Base-by-base conservation (phyloP, 2,888 invertebrate species). In the Parnassius apollo region DNA sequence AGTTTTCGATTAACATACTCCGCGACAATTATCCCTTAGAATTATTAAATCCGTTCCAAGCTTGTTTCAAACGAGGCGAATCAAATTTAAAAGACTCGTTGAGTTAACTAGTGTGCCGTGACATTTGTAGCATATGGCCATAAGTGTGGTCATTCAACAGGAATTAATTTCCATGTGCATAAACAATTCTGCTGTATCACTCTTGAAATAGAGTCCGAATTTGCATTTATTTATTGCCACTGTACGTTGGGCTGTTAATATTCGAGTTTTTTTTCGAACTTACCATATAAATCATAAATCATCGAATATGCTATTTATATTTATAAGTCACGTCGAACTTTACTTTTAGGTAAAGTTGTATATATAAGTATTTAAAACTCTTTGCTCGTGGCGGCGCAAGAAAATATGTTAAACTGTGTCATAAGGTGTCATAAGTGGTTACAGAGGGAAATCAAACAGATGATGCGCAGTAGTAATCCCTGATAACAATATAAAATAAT, bases 121-220 rank as follows among this genome's bases (percentile, higher is more conserved):
- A 67, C 67, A 67, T 67, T 67, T 67, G 64, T 54, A 65, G 22
- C 65, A 57, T 59, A 63, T 65, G 67, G 59, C 65, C 63, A 64
- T 67, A 62, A 63, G 56, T 64, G 57, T 64, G 64, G 59, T 56
- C 63, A 63, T 63, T 63, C 59, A 25, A 44, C 51, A 51, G 9
- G 25, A 12, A 25, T 52, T 52, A 35, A 48, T 52, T 44, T 51
- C 12, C 42, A 52, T 48, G 55, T 44, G 1, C 35, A 52, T 46
- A 48, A 53, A 51, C 60, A 64, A 52, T 44, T 59, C 48, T 2
- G 60, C 53, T 10, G 0, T 64, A 56, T 22, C 1, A 13, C 9
- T 9, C 46, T 9, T 2, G 46, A 10, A 7, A 46, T 64, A 60
- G 48, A 64, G 59, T 57, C 18, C 22, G 35, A 53, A 57, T 56